Conservation (phyloP, 2,888 invertebrate species). For the Synergus umbraculus region DNA sequence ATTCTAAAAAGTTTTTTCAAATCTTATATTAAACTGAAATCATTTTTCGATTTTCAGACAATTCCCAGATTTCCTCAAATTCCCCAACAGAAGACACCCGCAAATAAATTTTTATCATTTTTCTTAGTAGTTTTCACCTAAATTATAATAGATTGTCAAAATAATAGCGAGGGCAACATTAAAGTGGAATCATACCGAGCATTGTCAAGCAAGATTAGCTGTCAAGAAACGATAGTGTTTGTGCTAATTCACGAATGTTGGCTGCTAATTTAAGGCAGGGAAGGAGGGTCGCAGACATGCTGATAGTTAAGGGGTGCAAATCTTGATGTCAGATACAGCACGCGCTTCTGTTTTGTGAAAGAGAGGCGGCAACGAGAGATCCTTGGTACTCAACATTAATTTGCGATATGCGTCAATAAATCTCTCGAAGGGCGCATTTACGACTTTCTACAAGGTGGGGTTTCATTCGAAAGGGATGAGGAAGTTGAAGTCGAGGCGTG, state of each 20-base stretch:
- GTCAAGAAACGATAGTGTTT: neutral
- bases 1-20: too few species aligned
- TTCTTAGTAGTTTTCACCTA: too few species aligned
- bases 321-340: conserved; percentile 37
- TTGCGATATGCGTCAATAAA: conserved; percentile 64
- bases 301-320: conserved; percentile 19
- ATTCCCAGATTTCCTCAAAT: too few species aligned
- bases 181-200: neutral
- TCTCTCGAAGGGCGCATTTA: conserved; percentile 53
- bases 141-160: too few species aligned
- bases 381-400: conserved; percentile 60
- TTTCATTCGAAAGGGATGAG: conserved; percentile 42
- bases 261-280: neutral
- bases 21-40: too few species aligned
- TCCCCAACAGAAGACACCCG: too few species aligned
- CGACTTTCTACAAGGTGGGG: conserved; percentile 40
- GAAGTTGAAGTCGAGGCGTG: neutral
- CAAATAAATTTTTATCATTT: too few species aligned
- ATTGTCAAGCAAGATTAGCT: neutral
- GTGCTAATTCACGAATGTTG: neutral
- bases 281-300: conserved; percentile 7
- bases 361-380: conserved; percentile 37
- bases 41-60: too few species aligned
- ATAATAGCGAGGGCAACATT: neutral
- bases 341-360: conserved; percentile 33